Conservation (phyloP, 2,888 invertebrate species). For the Anodontia alba region DNA sequence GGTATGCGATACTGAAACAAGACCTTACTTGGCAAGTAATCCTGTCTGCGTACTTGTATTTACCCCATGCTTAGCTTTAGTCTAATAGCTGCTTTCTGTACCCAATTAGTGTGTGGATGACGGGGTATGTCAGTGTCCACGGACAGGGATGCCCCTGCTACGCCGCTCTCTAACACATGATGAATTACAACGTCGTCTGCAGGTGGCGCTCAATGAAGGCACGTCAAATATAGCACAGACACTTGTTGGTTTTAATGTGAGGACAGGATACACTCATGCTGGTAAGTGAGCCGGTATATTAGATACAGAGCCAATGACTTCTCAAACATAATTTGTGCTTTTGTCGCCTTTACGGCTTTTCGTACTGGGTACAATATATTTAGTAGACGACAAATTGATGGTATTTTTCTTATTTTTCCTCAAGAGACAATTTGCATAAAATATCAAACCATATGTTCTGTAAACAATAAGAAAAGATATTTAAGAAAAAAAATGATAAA, state of each 20-base stretch:
- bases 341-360: not conserved
- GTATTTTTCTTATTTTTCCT: no score
- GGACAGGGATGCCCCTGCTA: slow-evolving; percentile 60
- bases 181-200: slow-evolving; percentile 75
- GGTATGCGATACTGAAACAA: no score
- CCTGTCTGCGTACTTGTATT: not conserved
- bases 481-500: no score
- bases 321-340: not conserved
- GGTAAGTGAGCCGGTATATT: slow-evolving; percentile 60
- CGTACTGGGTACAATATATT: no score
- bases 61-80: slow-evolving; percentile 7
- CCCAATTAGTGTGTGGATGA: slow-evolving; percentile 68
- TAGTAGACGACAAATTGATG: no score
- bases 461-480: no score
- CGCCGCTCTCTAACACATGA: slow-evolving; percentile 71
- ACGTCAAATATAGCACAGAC: slow-evolving; percentile 75
- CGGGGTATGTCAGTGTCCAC: slow-evolving; percentile 60
- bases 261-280: slow-evolving; percentile 79
- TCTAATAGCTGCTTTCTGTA: slow-evolving; percentile 27
- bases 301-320: not conserved
- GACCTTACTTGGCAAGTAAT: slow-evolving; percentile 4
- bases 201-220: slow-evolving; percentile 75
- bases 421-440: no score
- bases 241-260: slow-evolving; percentile 73
- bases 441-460: no score